Evolutionary conservation across 1,140 invertebrate genomes (phyloP).

Genomic region (Philotrypesis tridentata): DNA sequence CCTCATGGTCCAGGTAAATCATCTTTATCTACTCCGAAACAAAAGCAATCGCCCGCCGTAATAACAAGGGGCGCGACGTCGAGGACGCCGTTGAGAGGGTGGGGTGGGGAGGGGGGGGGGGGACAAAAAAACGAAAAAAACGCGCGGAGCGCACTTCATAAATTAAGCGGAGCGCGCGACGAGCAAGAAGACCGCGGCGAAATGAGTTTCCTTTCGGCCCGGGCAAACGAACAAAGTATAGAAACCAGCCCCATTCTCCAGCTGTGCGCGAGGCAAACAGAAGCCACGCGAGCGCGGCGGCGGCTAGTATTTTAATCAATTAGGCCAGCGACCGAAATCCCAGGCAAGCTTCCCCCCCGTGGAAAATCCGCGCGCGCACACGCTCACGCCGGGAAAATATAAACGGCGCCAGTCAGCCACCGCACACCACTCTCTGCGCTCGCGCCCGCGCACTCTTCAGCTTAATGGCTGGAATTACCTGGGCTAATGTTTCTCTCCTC

Average conservation of each 20-base stretch:
- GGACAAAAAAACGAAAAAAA: background rate
- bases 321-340: constrained; percentile 18
- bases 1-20: constrained; percentile 91
- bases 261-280: constrained; percentile 20
- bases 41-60: background rate
- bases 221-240: constrained; percentile 23
- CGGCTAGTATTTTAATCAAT: constrained; percentile 38
- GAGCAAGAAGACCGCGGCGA: background rate
- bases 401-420: background rate
- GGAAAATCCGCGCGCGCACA: constrained; percentile 18
- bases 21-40: background rate
- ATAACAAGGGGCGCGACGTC: background rate
- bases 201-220: constrained; percentile 25
- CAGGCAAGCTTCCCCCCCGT: constrained; percentile 8
- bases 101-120: no score
- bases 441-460: background rate
- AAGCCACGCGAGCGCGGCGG: background rate
- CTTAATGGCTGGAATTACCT: constrained; percentile 29
- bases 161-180: background rate
- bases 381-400: background rate
- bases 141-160: background rate
- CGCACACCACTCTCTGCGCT: background rate
- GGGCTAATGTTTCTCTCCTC: constrained; percentile 20
- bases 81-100: no score
- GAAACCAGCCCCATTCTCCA: constrained; percentile 20